A percentile compares a stretch with the other conserved stretches of the same genome.
Conservation (phyloP, 1,140 invertebrate species). For the Vanessa atalanta region DNA sequence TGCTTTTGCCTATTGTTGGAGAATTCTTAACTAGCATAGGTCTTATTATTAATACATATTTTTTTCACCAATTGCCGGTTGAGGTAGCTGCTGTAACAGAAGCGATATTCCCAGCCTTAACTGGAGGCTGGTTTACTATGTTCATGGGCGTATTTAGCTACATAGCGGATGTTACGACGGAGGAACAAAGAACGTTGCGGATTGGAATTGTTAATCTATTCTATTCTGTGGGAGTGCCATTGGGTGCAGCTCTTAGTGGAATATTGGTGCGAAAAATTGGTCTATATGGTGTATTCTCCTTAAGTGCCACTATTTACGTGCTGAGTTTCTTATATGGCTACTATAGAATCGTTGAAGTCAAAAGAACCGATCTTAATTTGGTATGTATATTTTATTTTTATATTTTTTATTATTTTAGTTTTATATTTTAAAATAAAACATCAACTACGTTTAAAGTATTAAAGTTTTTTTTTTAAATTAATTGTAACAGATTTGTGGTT, state of each 20-base stretch:
- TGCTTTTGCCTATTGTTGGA: slow-evolving; percentile 90
- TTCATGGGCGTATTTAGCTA: slow-evolving; percentile 95
- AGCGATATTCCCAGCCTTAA: slow-evolving; percentile 88
- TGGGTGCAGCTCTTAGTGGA: slow-evolving; percentile 89
- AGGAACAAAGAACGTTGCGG: slow-evolving; percentile 89
- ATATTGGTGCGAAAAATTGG: slow-evolving; percentile 87
- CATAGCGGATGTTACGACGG: slow-evolving; percentile 91
- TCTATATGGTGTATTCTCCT: slow-evolving; percentile 89
- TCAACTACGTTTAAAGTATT: no score
- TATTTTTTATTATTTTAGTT: background rate
- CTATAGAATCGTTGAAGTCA: slow-evolving; percentile 83
- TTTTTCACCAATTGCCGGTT: slow-evolving; percentile 88
- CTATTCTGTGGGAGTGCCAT: slow-evolving; percentile 89
- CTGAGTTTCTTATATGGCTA: slow-evolving; percentile 87
- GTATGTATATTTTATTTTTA: slow-evolving; percentile 52
- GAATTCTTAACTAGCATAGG: slow-evolving; percentile 89
- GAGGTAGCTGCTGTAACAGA: slow-evolving; percentile 88
- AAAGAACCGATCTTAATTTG: slow-evolving; percentile 68
- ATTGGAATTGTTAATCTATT: slow-evolving; percentile 93
- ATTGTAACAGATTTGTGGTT: no score
- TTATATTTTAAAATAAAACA: no score
- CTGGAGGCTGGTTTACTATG: slow-evolving; percentile 93
- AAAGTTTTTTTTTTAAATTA: no score
- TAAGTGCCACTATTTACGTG: slow-evolving; percentile 87
- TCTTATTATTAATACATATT: slow-evolving; percentile 89